A percentile compares a stretch with the other conserved stretches of the same genome.
These are phyloP conservation scores for Plagiodera versicolora DNA, from an alignment of 2,888 invertebrate genomes.

Conservation along the genomic window DNA sequence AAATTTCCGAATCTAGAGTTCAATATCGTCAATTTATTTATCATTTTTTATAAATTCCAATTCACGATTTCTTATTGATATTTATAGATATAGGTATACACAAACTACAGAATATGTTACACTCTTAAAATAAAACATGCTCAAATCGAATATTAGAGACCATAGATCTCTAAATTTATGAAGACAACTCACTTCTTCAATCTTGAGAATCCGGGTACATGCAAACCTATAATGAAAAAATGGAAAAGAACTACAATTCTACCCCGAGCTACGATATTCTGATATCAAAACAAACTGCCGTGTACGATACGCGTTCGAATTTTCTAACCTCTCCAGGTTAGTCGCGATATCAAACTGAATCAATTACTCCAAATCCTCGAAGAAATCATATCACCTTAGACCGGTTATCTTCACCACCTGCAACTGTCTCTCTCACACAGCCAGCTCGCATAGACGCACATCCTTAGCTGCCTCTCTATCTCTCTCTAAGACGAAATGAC, in stretches of 20 bases:
- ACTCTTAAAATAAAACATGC: too few species aligned
- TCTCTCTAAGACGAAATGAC: constrained; percentile 18
- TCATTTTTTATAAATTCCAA: too few species aligned
- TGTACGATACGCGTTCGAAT: too few species aligned
- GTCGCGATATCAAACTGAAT: constrained; percentile 43
- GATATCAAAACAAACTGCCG: not conserved
- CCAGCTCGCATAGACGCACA: constrained; percentile 38
- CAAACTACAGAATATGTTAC: too few species aligned
- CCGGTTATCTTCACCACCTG: constrained; percentile 46
- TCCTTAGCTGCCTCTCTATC: constrained; percentile 34
- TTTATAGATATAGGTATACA: too few species aligned
- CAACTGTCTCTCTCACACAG: constrained; percentile 38
- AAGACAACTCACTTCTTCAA: not conserved
- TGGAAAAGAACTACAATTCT: not conserved
- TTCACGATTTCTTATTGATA: too few species aligned
- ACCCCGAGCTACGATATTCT: not conserved
- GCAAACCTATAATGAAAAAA: not conserved
- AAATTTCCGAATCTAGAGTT: too few species aligned
- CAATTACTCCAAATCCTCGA: constrained; percentile 36
- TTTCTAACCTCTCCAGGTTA: constrained; percentile 22
- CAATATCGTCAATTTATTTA: too few species aligned
- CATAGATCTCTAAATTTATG: not conserved
- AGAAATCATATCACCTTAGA: constrained; percentile 45
- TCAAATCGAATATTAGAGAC: too few species aligned
- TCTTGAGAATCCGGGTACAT: not conserved